Evolutionary conservation across 2,888 invertebrate species (phyloP).

Genomic region (Steromphala cineraria): DNA sequence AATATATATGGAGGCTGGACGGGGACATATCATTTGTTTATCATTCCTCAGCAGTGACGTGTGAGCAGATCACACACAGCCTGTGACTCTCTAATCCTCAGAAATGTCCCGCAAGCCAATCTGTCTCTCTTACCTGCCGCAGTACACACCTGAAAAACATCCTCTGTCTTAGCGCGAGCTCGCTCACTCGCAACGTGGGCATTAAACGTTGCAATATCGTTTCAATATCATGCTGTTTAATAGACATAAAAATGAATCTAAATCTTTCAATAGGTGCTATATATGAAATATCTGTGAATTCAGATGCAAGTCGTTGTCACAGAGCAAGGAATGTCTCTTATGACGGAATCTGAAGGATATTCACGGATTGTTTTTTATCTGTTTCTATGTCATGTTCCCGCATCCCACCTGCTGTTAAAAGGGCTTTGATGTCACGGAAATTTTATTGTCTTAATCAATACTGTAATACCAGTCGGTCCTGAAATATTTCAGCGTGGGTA

Average conservation of each 20-base stretch:
- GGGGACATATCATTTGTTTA: neutral
- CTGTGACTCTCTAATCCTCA: neutral
- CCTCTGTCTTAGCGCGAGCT: neutral
- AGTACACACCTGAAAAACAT: neutral
- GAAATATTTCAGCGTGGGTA: neutral
- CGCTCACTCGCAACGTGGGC: no score
- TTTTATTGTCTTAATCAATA: conserved; percentile 10
- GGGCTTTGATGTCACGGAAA: neutral
- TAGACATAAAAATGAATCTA: neutral
- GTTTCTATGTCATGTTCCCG: neutral
- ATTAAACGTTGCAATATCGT: neutral
- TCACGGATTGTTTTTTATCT: neutral
- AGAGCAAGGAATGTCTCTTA: neutral
- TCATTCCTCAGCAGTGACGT: neutral
- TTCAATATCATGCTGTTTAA: neutral
- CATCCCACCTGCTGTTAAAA: neutral
- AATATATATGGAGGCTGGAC: neutral
- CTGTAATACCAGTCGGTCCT: neutral
- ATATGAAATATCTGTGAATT: neutral
- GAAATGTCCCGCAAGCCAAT: conserved; percentile 2
- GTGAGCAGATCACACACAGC: neutral
- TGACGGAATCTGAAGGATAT: neutral
- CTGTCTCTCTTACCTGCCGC: neutral
- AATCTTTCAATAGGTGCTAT: neutral
- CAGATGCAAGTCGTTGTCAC: neutral